These are phyloP conservation scores for Oriolus oriolus DNA, from an alignment of 2,113 vertebrate genomes.

Conservation along the genomic window DNA sequence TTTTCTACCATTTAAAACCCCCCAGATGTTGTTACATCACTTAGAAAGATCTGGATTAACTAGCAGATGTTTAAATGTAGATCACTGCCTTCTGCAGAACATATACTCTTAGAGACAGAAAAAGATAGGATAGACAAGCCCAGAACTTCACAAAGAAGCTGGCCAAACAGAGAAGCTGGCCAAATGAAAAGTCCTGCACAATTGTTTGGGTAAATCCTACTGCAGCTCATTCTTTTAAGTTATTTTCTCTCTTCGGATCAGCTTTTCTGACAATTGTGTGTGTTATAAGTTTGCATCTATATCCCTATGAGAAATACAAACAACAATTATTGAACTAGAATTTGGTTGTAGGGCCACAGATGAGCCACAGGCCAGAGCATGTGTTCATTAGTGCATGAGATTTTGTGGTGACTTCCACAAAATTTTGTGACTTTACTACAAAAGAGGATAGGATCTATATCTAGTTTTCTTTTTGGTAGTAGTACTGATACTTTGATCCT, in stretches of 20 bases:
- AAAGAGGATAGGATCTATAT: neutral
- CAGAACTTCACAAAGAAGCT: neutral
- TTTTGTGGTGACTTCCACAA: neutral
- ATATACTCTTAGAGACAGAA: neutral
- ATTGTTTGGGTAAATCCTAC: neutral
- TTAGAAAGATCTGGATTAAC: neutral
- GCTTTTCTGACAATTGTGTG: neutral
- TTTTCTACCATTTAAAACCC: neutral
- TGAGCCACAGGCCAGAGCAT: neutral
- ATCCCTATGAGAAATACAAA: neutral
- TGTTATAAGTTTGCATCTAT: neutral
- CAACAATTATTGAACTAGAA: neutral
- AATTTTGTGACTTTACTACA: neutral
- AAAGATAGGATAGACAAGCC: neutral
- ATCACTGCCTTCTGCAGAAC: neutral
- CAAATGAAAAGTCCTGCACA: neutral
- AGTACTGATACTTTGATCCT: neutral
- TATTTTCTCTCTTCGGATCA: neutral
- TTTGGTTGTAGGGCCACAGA: neutral
- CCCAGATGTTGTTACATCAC: neutral
- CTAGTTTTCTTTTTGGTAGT: neutral
- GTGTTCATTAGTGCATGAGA: neutral
- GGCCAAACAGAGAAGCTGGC: neutral
- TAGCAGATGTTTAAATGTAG: neutral
- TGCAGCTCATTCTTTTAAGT: neutral